A percentile compares a stretch with the other conserved stretches of the same genome.
These are phyloP conservation scores for Tupaia tana DNA, from an alignment of 2,113 vertebrate genomes.

Conservation along the genomic window DNA sequence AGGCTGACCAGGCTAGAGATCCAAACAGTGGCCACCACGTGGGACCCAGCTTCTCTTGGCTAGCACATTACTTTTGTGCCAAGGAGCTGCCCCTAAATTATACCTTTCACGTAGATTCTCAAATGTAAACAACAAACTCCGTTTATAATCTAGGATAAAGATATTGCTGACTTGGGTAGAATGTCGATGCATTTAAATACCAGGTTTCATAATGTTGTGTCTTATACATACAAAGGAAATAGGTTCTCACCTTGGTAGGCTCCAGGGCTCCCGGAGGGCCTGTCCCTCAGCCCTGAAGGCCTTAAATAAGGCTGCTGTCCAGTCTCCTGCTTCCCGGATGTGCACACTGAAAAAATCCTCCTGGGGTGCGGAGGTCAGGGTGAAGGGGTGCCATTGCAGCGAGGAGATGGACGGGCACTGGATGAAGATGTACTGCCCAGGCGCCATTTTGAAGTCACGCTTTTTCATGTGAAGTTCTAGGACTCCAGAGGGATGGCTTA, in stretches of 20 bases:
- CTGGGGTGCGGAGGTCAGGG: conserved; percentile 89
- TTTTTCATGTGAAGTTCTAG: conserved; percentile 90
- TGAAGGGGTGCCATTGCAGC: conserved; percentile 91
- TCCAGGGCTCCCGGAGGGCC: conserved; percentile 74
- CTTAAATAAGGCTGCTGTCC: conserved; percentile 86
- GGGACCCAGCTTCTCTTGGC: too few relatives aligned
- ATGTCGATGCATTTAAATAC: not conserved
- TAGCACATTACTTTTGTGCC: too few relatives aligned
- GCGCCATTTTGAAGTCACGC: conserved; percentile 86
- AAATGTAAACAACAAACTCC: not conserved
- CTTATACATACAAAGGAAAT: not conserved
- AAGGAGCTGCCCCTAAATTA: not conserved
- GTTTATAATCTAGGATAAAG: not conserved
- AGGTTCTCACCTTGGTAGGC: conserved; percentile 86
- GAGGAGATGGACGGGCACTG: conserved; percentile 87
- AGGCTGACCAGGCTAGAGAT: too few relatives aligned
- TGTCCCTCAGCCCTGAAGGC: conserved; percentile 82
- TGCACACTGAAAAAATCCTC: conserved; percentile 90
- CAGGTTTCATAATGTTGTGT: not conserved
- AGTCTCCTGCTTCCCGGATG: conserved; percentile 85
- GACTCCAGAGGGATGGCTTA: conserved; percentile 87
- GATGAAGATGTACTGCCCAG: conserved; percentile 89
- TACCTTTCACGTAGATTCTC: not conserved
- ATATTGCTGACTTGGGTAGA: not conserved
- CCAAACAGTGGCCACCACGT: too few relatives aligned